Base-by-base conservation (phyloP, 2,797 vertebrate species). In the Lates japonicus region DNA sequence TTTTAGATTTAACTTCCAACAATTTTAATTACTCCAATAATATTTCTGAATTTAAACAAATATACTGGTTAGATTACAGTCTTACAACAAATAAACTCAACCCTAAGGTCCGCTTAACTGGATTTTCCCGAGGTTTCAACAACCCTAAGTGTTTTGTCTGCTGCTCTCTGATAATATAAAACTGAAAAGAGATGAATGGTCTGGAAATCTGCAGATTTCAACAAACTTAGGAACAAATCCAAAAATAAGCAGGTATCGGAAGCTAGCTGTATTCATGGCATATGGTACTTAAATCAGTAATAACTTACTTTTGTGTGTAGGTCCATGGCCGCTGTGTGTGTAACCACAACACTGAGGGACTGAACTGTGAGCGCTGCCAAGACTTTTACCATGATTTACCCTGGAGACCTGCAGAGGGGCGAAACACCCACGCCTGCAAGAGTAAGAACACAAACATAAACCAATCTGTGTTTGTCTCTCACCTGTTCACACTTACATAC, bases 261-360 rank as follows among this genome's bases (percentile, higher is more conserved):
- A 2, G 13, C 52, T 55, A 14, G 9, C 4, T 29, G n/a, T 54
- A 13, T 54, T 25, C 14, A 22, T 54, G 4, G 22, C 5, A 3
- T 4, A 7, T 29, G 51, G 0, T 1, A 14, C 22, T 33, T 51
- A 71, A 71, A 49, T 62, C 17, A 14, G 17, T 29, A 20, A 33
- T 41, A 0, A 63, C 39, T 2, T 17, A 2, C 12, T 5, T 29
- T 29, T 76, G 62, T 51, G 52, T 74, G 42, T 13, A 97, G 97
- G 95, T 98, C 37, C 96, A 96, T 0, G 96, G 97, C 1, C 95
- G 92, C 49, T 98, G 97, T 20, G 88, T 97, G 49, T 98, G 97
- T 78, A 93, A 94, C 65, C 97, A 98, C 91, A 95, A 96, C 88
- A 97, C 96, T 0, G 88, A 94, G 76, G 97, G 97, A 2, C 88